These are phyloP conservation scores for Ornithoptera alexandrae DNA, from an alignment of 2,888 invertebrate species.

Conservation along the genomic window DNA sequence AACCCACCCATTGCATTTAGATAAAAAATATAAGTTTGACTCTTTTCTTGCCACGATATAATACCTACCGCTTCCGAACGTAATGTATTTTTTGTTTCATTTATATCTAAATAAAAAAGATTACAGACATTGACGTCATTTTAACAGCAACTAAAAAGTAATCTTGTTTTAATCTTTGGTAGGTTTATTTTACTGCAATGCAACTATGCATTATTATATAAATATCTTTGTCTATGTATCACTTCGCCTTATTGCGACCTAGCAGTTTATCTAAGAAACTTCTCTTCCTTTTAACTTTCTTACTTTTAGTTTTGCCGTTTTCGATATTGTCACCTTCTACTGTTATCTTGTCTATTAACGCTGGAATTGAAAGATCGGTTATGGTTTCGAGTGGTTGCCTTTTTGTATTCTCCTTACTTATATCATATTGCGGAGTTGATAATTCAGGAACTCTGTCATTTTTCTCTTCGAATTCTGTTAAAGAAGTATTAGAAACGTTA, in stretches of 20 bases:
- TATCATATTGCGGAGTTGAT: slow-evolving; percentile 53
- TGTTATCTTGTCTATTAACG: slow-evolving; percentile 66
- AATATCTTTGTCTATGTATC: slow-evolving; percentile 39
- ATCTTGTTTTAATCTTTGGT: slow-evolving; percentile 71
- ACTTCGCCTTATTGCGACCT: slow-evolving; percentile 65
- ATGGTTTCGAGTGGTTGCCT: slow-evolving; percentile 49
- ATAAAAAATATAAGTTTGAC: slow-evolving; percentile 70
- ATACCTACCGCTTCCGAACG: slow-evolving; percentile 45
- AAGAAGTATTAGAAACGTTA: slow-evolving; percentile 54
- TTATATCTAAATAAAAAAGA: slow-evolving; percentile 44
- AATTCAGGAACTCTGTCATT: slow-evolving; percentile 68
- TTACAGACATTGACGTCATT: slow-evolving; percentile 63
- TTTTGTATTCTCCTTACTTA: slow-evolving; percentile 58
- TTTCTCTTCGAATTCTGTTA: slow-evolving; percentile 63
- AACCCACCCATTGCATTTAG: slow-evolving; percentile 72
- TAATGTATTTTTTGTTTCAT: slow-evolving; percentile 33
- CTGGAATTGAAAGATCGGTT: slow-evolving; percentile 67
- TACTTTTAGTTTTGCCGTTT: slow-evolving; percentile 51
- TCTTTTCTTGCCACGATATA: slow-evolving; percentile 43
- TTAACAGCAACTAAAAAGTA: slow-evolving; percentile 44
- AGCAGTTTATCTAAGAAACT: slow-evolving; percentile 74
- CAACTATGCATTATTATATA: slow-evolving; percentile 48
- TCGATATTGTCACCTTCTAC: slow-evolving; percentile 61
- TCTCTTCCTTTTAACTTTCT: slow-evolving; percentile 72
- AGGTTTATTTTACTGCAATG: slow-evolving; percentile 55